A percentile compares a stretch with the other conserved stretches of the same genome.
These are phyloP conservation scores for Motacilla alba DNA, from an alignment of 2,113 vertebrate genomes.

Conservation along the genomic window DNA sequence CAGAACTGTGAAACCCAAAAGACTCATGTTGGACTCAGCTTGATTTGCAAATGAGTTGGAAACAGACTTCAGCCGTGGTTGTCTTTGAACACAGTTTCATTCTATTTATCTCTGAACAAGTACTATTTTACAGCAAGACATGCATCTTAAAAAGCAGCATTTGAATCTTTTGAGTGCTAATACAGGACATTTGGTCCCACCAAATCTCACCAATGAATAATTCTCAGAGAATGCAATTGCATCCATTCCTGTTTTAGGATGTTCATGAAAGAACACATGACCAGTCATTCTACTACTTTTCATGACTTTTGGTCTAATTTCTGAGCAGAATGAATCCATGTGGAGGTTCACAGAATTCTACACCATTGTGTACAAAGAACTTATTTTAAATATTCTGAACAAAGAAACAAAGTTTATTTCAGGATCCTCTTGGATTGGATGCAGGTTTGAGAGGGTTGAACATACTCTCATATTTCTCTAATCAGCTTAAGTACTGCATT, in stretches of 20 bases:
- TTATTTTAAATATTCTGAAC: background rate
- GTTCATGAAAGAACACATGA: background rate
- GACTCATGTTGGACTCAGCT: background rate
- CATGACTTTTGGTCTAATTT: background rate
- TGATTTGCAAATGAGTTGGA: background rate
- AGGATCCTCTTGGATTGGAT: background rate
- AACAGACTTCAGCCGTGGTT: background rate
- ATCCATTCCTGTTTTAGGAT: background rate
- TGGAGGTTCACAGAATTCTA: background rate
- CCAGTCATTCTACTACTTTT: background rate
- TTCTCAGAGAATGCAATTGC: background rate
- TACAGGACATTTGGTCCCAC: background rate
- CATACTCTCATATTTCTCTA: constrained; percentile 30
- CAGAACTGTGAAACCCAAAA: background rate
- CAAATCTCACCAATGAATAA: background rate
- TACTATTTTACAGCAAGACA: background rate
- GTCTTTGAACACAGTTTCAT: background rate
- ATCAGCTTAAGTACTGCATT: constrained; percentile 64
- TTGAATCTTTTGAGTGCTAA: background rate
- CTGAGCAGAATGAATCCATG: background rate
- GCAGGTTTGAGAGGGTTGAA: constrained; percentile 43
- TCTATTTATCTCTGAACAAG: background rate
- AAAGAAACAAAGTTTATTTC: constrained; percentile 34
- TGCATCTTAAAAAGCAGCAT: background rate
- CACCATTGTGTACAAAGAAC: background rate